Evolutionary conservation across 2,888 invertebrate species (phyloP), one percentile per base, ranked within the genome.

Genomic region (Ornithoptera alexandrae): DNA sequence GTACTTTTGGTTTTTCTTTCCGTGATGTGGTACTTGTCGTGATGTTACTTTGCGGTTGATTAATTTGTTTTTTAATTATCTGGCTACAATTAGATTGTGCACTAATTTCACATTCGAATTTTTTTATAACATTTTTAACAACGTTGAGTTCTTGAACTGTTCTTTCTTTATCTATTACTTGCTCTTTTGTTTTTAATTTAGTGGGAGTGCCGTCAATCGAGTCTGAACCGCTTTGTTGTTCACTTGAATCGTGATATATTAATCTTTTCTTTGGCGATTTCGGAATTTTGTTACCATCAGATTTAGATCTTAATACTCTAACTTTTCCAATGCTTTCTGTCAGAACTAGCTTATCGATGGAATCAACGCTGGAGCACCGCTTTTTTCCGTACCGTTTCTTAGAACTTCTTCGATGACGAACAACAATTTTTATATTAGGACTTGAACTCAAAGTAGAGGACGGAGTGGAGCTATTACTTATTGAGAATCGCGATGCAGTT

Each of bases 1-100:
- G 94, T 87, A 94, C 90, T 90, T 93, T 93, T 61, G 94, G 94
- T 89, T 94, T 94, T 81, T 92, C 90, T 85, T 86, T 91, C 69
- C 80, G 56, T 65, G 79, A 78, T 60, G 77, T 78, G 80, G 81
- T 81, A 82, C 77, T 85, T 65, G 79, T 78, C 60, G 74, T 78
- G 79, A 81, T 81, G 82, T n/a, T 69, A 72, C 75, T 83, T 80
- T 83, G 84, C 53, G 73, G 75, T 79, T 80, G 82, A 71, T 84
- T 91, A 70, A 88, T 85, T 76, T 90, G 86, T 80, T 81, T 90
- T 75, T 91, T 93, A 75, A 89, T 76, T 70, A 87, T 84, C 72
- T 79, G 83, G 70, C 72, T 82, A 18, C 76, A 77, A 75, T 81
- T 85, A 7, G 85, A 80, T 75, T 89, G 89, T 57, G 88, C 89